Evolutionary conservation across 2,888 invertebrate genomes (phyloP).

Genomic region (Petrolisthes cinctipes): DNA sequence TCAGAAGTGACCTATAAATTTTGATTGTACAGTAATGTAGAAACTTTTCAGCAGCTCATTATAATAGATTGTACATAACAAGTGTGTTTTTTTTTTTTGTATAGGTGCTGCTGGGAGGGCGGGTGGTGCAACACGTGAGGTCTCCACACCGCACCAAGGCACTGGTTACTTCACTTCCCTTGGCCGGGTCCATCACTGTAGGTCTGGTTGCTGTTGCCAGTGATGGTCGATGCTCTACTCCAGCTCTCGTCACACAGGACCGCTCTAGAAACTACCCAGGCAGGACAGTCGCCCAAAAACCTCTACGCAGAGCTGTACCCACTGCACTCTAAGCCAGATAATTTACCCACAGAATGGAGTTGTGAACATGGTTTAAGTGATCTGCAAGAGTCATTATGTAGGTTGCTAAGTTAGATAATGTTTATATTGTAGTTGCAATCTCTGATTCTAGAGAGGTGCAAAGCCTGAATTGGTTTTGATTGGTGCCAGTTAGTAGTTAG

Average conservation of each 20-base stretch:
- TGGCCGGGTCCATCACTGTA: slow-evolving; percentile 54
- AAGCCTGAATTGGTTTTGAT: too few relatives aligned
- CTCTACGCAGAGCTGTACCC: slow-evolving; percentile 33
- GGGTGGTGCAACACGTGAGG: slow-evolving; percentile 60
- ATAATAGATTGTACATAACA: not conserved
- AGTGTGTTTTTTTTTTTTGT: not conserved
- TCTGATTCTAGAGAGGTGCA: too few relatives aligned
- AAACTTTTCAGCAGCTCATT: too few relatives aligned
- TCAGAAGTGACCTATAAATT: too few relatives aligned
- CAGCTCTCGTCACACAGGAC: slow-evolving; percentile 58
- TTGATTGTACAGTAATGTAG: too few relatives aligned
- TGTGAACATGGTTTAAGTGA: not conserved
- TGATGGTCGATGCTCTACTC: slow-evolving; percentile 63
- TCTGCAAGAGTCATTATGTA: not conserved
- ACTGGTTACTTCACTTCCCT: slow-evolving; percentile 59
- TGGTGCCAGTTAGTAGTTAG: too few relatives aligned
- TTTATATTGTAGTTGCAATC: too few relatives aligned
- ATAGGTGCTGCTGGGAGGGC: slow-evolving; percentile 60
- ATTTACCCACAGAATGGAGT: too few relatives aligned
- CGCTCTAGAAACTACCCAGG: slow-evolving; percentile 45
- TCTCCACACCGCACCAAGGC: slow-evolving; percentile 65
- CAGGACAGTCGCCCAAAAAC: slow-evolving; percentile 27
- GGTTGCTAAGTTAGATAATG: not conserved
- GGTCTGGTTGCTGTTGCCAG: slow-evolving; percentile 57
- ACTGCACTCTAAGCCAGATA: slow-evolving; percentile 43